These are phyloP conservation scores for Hecatera dysodea DNA, from an alignment of 2,888 invertebrate species.

Conservation along the genomic window DNA sequence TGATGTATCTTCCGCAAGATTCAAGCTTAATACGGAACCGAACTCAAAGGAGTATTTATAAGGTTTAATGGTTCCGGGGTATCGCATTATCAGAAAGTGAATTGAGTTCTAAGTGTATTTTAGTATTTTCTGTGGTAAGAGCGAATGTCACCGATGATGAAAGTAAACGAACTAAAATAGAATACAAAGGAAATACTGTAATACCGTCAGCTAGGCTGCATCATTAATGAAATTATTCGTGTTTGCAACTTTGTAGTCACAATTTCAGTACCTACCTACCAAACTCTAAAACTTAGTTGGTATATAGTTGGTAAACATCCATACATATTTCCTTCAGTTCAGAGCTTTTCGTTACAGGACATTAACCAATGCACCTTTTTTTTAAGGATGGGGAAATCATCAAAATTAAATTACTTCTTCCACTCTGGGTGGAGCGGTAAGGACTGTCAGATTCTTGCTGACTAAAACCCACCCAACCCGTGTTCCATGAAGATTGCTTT, in stretches of 20 bases:
- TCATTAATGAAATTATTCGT: neutral
- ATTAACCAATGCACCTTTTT: too few relatives aligned
- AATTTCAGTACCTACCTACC: neutral
- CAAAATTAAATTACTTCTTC: too few relatives aligned
- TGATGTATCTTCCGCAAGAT: conserved; percentile 39
- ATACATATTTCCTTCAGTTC: neutral
- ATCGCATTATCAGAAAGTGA: conserved; percentile 4
- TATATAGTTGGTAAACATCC: neutral
- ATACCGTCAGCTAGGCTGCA: neutral
- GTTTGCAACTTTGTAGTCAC: neutral
- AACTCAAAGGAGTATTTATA: conserved; percentile 14
- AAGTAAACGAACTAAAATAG: neutral
- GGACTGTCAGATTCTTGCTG: too few relatives aligned
- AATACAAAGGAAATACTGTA: neutral
- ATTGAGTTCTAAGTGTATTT: neutral
- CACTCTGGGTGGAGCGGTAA: too few relatives aligned
- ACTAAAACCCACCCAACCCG: too few relatives aligned
- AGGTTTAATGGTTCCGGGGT: conserved; percentile 23
- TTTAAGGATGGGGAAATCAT: too few relatives aligned
- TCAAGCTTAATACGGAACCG: conserved; percentile 8
- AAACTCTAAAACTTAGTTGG: neutral
- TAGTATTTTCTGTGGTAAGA: neutral
- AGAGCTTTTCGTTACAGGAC: neutral
- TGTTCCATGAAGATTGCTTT: too few relatives aligned
- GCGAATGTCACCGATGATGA: neutral